Base-by-base conservation (phyloP, 92 coral and sea anemone species). In the Blastomussa wellsi region DNA sequence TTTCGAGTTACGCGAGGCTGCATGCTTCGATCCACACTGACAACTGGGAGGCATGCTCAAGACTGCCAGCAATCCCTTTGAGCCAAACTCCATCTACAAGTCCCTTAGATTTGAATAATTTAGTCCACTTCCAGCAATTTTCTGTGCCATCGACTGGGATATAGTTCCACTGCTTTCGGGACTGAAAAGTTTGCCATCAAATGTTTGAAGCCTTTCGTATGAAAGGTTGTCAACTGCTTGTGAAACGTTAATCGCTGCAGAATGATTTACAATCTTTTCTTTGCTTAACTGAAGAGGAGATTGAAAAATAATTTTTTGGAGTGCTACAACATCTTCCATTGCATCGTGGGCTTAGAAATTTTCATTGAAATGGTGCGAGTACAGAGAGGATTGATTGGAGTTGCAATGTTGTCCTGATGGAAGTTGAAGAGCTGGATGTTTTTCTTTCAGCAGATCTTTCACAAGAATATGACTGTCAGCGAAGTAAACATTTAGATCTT, bases 81-180 rank as follows among this genome's bases (percentile, higher is more conserved):
- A 24, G 26, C 71, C 72, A 24, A 28, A 32, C 82, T 55, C 57
- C 5, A 47, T 26, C 14, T 79, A 35, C 49, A 79, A 57, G 39
- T 26, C 69, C 38, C 49, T 52, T 4, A 79, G 41, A 52, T 29
- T n/a, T 12, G 26, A n/a, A 57, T 57, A 79, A 9, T 71, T 55
- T 48, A 55, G 17, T 29, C 71, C 82, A 59, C 52, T 79, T 32
- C 82, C 82, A 29, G 82, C 82, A 79, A 79, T 53, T 15, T 79
- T 59, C 65, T 59, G 52, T 57, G 82, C 82, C 47, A 16, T 48
- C 14, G 19, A 67, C 49, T 55, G 82, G 55, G 39, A 33, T 19
- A 51, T 64, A 7, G 16, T 32, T 14, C 72, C 24, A 67, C 12
- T 67, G 17, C 31, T 32, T 67, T 67, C 33, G 35, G 72, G n/a